Evolutionary conservation across 2,797 vertebrate species (phyloP).

Genomic region (Malacoctenus gilli): DNA sequence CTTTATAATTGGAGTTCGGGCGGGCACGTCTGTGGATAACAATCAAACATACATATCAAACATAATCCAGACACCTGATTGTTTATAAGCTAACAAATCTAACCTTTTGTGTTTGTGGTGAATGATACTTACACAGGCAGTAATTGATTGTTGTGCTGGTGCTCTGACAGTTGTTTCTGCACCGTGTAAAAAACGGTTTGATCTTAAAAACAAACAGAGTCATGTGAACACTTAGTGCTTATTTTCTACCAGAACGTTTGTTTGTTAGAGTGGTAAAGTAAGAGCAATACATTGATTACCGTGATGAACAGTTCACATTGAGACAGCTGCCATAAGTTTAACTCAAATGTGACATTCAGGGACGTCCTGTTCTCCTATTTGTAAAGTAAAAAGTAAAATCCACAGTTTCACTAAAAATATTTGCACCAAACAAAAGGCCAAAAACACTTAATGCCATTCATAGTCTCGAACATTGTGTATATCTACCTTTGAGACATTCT

Average conservation of each 20-base stretch:
- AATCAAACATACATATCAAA: not conserved
- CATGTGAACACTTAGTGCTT: not conserved
- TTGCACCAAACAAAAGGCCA: not conserved
- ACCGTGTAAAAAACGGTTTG: slow-evolving; percentile 72
- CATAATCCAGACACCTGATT: no score
- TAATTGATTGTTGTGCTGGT: slow-evolving; percentile 20
- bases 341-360: slow-evolving; percentile 65
- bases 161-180: slow-evolving; percentile 60
- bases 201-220: slow-evolving; percentile 62
- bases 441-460: not conserved
- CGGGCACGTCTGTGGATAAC: slow-evolving; percentile 35
- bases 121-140: slow-evolving; percentile 47
- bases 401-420: no score
- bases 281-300: slow-evolving; percentile 47
- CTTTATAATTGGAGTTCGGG: slow-evolving; percentile 31
- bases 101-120: no score
- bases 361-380: slow-evolving; percentile 66
- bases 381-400: slow-evolving; percentile 3
- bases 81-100: no score
- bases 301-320: slow-evolving; percentile 56
- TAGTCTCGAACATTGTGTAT: not conserved
- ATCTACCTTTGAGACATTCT: slow-evolving; percentile 68
- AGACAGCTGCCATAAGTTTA: slow-evolving; percentile 36
- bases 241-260: not conserved
- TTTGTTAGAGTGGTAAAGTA: no score